A percentile compares a stretch with the other conserved stretches of the same genome.
Evolutionary conservation across 2,888 invertebrate genomes (phyloP).

Genomic region (Lordiphosa fenestrarum): DNA sequence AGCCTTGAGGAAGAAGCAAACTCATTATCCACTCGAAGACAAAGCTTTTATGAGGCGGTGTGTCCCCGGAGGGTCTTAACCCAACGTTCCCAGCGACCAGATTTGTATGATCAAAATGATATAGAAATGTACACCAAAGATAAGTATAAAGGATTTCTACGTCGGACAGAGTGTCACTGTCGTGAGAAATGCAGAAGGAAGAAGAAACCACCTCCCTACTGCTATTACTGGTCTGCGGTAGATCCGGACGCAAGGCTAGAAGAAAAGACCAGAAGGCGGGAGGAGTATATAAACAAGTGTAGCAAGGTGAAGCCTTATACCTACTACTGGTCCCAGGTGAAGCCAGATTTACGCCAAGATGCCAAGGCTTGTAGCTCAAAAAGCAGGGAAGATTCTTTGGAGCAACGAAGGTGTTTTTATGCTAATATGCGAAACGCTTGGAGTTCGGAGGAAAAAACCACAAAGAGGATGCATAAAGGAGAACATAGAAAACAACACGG

Average conservation of each 20-base stretch:
- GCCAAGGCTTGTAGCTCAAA: background rate
- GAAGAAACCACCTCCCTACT: constrained; percentile 15
- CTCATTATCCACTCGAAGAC: background rate
- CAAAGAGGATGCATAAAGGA: background rate
- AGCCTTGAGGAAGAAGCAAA: background rate
- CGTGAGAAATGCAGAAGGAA: background rate
- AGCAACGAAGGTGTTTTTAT: background rate
- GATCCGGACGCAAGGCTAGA: constrained; percentile 17
- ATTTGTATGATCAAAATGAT: constrained; percentile 9
- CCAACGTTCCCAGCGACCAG: background rate
- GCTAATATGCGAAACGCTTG: background rate
- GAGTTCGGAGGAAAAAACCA: too few relatives aligned
- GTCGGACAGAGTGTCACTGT: constrained; percentile 1
- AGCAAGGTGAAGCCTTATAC: constrained; percentile 2
- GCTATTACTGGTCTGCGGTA: constrained; percentile 18
- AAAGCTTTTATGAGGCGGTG: constrained; percentile 6
- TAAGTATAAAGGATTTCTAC: constrained; percentile 8
- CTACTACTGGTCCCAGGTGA: constrained; percentile 10
- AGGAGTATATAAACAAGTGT: background rate
- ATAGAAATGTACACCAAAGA: constrained; percentile 1
- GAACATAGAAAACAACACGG: background rate
- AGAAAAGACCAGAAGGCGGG: constrained; percentile 4
- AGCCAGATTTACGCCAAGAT: background rate
- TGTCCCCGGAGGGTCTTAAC: constrained; percentile 2
- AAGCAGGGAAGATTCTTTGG: background rate